A percentile compares a stretch with the other conserved stretches of the same genome.
phyloP scores from a whole-genome alignment of 2,113 vertebrate species.

The Rafetus swinhoei region DNA sequence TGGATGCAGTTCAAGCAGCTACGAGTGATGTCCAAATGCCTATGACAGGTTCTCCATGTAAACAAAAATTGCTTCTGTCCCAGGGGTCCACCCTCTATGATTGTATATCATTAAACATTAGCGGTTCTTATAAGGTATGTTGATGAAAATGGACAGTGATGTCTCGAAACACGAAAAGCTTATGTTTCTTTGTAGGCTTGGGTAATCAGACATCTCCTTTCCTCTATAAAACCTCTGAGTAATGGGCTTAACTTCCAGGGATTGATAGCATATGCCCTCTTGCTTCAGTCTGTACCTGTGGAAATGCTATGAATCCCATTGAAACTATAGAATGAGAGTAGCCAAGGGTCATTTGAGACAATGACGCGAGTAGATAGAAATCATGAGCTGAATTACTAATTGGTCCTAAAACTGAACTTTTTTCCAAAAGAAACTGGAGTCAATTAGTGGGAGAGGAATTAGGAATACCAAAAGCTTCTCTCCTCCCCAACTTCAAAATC shows the following conservation, averaged over 20 bases:
- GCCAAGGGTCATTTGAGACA: not conserved
- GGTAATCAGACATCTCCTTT: constrained; percentile 45
- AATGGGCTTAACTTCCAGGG: not conserved
- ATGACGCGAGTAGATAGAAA: not conserved
- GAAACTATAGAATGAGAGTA: not conserved
- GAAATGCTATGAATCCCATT: not conserved
- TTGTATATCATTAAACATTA: constrained; percentile 3
- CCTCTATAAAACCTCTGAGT: constrained; percentile 21
- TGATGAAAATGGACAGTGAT: constrained; percentile 69
- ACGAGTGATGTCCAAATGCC: constrained; percentile 29
- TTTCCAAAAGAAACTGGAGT: constrained; percentile 59
- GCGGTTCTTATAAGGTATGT: constrained; percentile 63
- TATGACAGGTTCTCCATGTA: constrained; percentile 54
- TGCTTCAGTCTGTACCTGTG: not conserved
- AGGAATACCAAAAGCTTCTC: constrained; percentile 56
- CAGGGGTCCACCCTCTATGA: constrained; percentile 36
- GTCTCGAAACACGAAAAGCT: constrained; percentile 60
- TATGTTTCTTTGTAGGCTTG: constrained; percentile 63
- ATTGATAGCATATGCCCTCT: constrained; percentile 16
- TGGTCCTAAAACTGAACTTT: not conserved
- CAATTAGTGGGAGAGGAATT: constrained; percentile 65
- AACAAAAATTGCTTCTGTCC: constrained; percentile 67
- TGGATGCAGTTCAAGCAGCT: constrained; percentile 59
- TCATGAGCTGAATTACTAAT: not conserved
- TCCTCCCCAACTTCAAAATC: constrained; percentile 56